Conservation (phyloP, 2,888 invertebrate species). For the Liodrosophila aerea region DNA sequence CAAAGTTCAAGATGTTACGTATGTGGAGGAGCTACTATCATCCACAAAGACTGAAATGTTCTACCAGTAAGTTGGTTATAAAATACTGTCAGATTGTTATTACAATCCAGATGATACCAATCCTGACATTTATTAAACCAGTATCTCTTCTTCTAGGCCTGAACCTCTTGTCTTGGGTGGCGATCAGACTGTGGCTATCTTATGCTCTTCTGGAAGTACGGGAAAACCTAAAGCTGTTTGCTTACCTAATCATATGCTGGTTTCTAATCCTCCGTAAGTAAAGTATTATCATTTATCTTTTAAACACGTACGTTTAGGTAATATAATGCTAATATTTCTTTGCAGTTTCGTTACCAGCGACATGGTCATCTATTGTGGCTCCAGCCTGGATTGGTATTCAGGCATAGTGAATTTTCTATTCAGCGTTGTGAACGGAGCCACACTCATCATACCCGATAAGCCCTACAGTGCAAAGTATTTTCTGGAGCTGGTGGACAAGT, state of each 20-base stretch:
- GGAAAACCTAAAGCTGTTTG: constrained; percentile 60
- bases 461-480: constrained; percentile 65
- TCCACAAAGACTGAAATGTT: constrained; percentile 29
- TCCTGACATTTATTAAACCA: not conserved
- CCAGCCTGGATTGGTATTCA: constrained; percentile 69
- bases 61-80: constrained; percentile 23
- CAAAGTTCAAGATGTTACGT: constrained; percentile 25
- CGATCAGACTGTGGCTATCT: constrained; percentile 45
- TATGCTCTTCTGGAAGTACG: constrained; percentile 64
- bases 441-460: constrained; percentile 62
- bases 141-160: constrained; percentile 24
- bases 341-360: no score
- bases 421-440: constrained; percentile 49
- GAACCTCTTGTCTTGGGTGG: constrained; percentile 25
- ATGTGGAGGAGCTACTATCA: constrained; percentile 24
- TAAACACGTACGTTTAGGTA: no score
- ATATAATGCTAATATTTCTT: no score
- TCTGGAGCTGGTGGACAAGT: constrained; percentile 62
- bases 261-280: not conserved
- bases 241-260: constrained; percentile 31
- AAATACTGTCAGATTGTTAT: no score
- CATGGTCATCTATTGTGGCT: no score
- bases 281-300: no score
- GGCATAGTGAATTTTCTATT: constrained; percentile 53
- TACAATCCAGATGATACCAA: no score